Base-by-base conservation (phyloP, 2,113 vertebrate genomes). In the Caloenas nicobarica region DNA sequence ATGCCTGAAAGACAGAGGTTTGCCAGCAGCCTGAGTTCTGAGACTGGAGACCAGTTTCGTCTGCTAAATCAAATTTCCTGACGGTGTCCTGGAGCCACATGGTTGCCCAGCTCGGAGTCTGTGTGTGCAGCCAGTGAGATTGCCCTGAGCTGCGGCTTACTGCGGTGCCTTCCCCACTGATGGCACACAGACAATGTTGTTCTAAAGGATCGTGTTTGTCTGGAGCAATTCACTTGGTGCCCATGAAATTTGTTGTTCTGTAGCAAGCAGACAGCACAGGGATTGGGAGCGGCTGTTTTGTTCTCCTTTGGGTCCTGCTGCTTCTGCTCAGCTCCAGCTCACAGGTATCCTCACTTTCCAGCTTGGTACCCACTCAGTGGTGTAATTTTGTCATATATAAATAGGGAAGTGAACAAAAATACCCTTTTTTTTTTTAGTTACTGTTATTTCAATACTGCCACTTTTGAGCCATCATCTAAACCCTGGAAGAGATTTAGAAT, bases 81-180 rank as follows among this genome's bases (percentile, higher is more conserved):
- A 1, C 0, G 0, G 22, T 68, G 18, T 72, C 34, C 34, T 5
- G 6, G 53, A 89, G 57, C 85, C 24, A 2, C 18, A 36, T 53
- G 74, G 36, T 50, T 36, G 33, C 60, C 73, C 38, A 36, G 4
- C 40, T 66, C 0, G 0, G 8, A 18, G 60, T 34, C 40, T 1
- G 1, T 13, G 31, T 65, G 48, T 69, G 46, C 62, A 53, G 23
- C 76, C 77, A 7, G 44, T 50, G 72, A 81, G 76, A 50, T 46
- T 87, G n/a, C 51, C 57, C 25, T 40, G 34, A n/a, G 15, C 57
- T 74, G 74, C 10, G 4, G n/a, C 1, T 0, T 79, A 29, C 29
- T 28, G 29, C 2, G 1, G 10, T 69, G 42, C 38, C 56, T 74
- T 53, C 44, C n/a, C 36, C 0, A 1, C 22, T 60, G 38, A 19